phyloP scores from a whole-genome alignment of 2,888 invertebrate species.

The Pyrrhia umbra region DNA sequence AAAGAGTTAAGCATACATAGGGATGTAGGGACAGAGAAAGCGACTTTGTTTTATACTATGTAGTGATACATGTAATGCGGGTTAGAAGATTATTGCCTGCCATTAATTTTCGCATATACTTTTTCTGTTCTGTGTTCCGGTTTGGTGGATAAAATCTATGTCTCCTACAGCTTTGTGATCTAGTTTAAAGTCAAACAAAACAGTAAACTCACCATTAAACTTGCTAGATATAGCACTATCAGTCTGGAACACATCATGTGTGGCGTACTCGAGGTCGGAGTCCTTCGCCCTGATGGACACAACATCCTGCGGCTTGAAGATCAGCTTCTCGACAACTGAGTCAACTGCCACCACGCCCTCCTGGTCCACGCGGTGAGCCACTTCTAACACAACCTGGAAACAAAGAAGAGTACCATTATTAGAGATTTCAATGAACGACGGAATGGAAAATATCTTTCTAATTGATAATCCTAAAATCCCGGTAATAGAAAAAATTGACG shows the following conservation, averaged over 20 bases:
- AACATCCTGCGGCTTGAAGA: slow-evolving; percentile 96
- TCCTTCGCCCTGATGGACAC: slow-evolving; percentile 95
- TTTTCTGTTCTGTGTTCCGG: too few species aligned
- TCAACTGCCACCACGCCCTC: slow-evolving; percentile 92
- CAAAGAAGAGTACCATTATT: slow-evolving; percentile 6
- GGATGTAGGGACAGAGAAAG: too few species aligned
- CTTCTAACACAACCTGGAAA: slow-evolving; percentile 93
- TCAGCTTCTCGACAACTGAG: slow-evolving; percentile 93
- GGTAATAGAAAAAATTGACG: too few species aligned
- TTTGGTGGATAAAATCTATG: too few species aligned
- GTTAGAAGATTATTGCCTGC: neutral
- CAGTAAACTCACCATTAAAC: slow-evolving; percentile 92
- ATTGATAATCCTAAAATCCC: too few species aligned
- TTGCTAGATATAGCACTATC: slow-evolving; percentile 95
- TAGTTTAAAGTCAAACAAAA: too few species aligned
- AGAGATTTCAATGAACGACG: neutral
- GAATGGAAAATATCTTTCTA: too few species aligned
- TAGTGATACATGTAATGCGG: neutral
- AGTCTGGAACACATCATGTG: slow-evolving; percentile 96
- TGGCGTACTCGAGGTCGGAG: slow-evolving; percentile 97
- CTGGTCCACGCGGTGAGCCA: slow-evolving; percentile 95
- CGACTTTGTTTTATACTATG: too few species aligned
- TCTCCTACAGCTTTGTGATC: too few species aligned
- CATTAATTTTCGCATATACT: neutral
- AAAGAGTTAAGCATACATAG: too few species aligned